Percentiles rank a stretch among this genome's conserved stretches.
Conservation (phyloP, 2,888 invertebrate species). For the Ophion slaviceki region DNA sequence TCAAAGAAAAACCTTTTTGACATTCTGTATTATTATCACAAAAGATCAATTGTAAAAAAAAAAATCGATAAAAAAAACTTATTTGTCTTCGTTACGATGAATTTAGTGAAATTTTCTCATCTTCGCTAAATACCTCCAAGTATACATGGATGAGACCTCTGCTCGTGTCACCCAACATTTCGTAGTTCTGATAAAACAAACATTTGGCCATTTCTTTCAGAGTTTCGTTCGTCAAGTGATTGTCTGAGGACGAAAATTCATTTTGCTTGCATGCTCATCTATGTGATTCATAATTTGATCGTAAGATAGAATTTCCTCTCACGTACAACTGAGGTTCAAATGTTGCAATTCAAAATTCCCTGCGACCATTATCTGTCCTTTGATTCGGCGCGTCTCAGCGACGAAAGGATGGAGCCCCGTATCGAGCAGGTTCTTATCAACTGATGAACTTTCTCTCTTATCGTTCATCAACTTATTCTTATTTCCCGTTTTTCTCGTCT, state of each 20-base stretch:
- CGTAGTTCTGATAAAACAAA: conserved; percentile 74
- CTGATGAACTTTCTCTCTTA: background rate
- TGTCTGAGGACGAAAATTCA: conserved; percentile 70
- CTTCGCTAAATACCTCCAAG: conserved; percentile 66
- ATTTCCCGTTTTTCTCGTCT: conserved; percentile 32
- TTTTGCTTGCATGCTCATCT: background rate
- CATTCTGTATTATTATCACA: too few species aligned
- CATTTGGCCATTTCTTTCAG: conserved; percentile 70
- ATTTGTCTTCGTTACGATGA: background rate
- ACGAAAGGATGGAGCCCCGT: conserved; percentile 77
- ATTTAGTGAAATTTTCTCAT: background rate
- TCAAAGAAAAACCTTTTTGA: too few species aligned
- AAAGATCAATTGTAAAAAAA: too few species aligned
- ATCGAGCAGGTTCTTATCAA: conserved; percentile 8
- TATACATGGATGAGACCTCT: conserved; percentile 69
- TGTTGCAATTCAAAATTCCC: conserved; percentile 80
- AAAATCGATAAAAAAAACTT: too few species aligned
- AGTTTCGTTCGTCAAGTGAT: conserved; percentile 71
- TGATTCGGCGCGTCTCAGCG: conserved; percentile 74
- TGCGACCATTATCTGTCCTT: conserved; percentile 74
- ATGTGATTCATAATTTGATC: background rate
- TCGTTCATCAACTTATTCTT: background rate
- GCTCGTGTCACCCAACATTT: conserved; percentile 69
- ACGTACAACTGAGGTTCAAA: conserved; percentile 80
- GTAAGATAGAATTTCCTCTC: background rate